phyloP scores from a whole-genome alignment of 2,888 invertebrate genomes.

The Drosophila conformis region DNA sequence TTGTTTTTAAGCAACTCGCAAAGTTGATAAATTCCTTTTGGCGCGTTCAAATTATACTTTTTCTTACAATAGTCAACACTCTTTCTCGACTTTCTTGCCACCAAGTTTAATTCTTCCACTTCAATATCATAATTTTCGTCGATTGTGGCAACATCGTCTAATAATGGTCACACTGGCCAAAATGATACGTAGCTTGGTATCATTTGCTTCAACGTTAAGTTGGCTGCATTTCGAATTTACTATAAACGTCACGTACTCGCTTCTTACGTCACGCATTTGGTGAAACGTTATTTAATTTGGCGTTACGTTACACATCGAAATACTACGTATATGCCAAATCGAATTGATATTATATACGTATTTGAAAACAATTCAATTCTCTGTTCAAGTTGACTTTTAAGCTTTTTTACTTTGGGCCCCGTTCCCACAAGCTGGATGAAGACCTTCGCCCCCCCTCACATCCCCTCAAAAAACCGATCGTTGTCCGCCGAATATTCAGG shows the following conservation, averaged over 20 bases:
- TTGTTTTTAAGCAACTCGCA: slow-evolving; percentile 1
- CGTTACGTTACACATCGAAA: not conserved
- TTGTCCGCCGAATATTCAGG: slow-evolving; percentile 72
- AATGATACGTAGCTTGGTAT: slow-evolving; percentile 30
- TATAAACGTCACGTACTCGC: slow-evolving; percentile 24
- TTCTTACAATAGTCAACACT: slow-evolving; percentile 77
- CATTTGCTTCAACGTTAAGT: slow-evolving; percentile 28
- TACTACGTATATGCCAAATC: too few species aligned
- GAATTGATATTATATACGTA: not conserved
- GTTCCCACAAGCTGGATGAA: slow-evolving; percentile 67
- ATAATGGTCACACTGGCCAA: slow-evolving; percentile 74
- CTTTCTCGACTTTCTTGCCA: slow-evolving; percentile 69
- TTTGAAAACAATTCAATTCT: slow-evolving; percentile 8
- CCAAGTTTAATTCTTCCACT: slow-evolving; percentile 65
- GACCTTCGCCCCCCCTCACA: slow-evolving; percentile 4
- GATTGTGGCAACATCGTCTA: slow-evolving; percentile 82
- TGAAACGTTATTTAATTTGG: slow-evolving; percentile 2
- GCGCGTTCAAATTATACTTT: slow-evolving; percentile 58
- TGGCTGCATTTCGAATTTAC: slow-evolving; percentile 33
- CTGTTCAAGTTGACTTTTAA: slow-evolving; percentile 27
- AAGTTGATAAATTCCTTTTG: slow-evolving; percentile 54
- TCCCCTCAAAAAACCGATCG: slow-evolving; percentile 58
- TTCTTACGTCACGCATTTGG: slow-evolving; percentile 25
- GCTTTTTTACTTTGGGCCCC: slow-evolving; percentile 26
- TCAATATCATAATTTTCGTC: slow-evolving; percentile 66